These are phyloP conservation scores for Hormiphora californensis DNA, from an alignment of 37 sponge, comb jelly and placozoan species.

Conservation along the genomic window DNA sequence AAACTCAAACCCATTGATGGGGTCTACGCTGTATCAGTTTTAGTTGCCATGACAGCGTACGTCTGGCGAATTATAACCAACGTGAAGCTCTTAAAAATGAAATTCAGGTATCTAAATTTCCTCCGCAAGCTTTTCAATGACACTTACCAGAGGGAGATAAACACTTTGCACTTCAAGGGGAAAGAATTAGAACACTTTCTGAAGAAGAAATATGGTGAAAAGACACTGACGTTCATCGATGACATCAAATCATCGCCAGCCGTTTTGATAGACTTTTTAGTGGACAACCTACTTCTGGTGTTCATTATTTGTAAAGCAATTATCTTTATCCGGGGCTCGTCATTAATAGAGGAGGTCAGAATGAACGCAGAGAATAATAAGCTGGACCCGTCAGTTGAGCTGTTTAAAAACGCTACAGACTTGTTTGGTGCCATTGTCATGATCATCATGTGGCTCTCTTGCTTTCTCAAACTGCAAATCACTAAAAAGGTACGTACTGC, in stretches of 20 bases:
- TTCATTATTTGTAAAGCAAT: not conserved
- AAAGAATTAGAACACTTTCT: slow-evolving; percentile 1
- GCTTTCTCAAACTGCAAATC: not conserved
- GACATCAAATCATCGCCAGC: slow-evolving; percentile 1
- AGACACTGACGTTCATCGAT: not conserved
- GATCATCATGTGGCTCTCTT: not conserved
- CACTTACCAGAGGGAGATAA: slow-evolving; percentile 17
- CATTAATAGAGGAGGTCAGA: not conserved
- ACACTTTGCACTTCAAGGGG: not conserved
- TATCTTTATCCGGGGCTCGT: not conserved
- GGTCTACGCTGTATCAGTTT: not conserved
- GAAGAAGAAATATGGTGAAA: not conserved
- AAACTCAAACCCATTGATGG: not conserved
- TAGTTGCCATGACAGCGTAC: slow-evolving; percentile 1
- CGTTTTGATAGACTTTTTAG: not conserved
- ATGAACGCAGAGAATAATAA: not conserved
- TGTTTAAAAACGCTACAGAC: not conserved
- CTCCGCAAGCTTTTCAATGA: not conserved
- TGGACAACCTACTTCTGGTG: not conserved
- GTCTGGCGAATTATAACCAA: not conserved
- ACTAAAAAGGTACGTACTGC: slow-evolving; percentile 15
- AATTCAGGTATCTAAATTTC: not conserved
- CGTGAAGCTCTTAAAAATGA: not conserved
- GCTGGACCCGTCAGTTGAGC: not conserved
- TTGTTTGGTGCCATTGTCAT: slow-evolving; percentile 4